Base-by-base conservation (phyloP, 2,113 vertebrate species). In the Chitala chitala region DNA sequence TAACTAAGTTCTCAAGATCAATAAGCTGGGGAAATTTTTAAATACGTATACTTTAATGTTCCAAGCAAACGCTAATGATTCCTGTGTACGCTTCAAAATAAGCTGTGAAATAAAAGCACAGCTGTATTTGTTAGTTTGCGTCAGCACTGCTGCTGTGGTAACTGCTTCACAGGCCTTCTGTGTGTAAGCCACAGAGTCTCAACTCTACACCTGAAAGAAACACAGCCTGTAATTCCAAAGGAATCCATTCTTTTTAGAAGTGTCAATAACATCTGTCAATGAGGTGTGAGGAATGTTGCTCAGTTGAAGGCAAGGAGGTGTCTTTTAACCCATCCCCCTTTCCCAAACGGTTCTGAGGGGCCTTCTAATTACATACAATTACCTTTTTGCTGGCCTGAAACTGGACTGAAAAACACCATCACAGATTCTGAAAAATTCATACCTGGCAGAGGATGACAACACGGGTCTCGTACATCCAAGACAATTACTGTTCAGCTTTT, bases 211-310 rank as follows among this genome's bases (percentile, higher is more conserved):
- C 22, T n/a, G 15, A 42, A 20, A 76, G 22, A 59, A 15, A 50
- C 73, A 48, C 56, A 42, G 72, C 48, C 72, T 78, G n/a, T 76
- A 76, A 79, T 80, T 74, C 55, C 33, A 10, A 55, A 79, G 72
- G 78, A 79, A 78, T 79, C 76, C 64, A 72, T 22, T 5, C 51
- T 40, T 46, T n/a, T 54, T 46, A 40, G 76, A 40, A 69, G 9
- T 44, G 69, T 64, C 66, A 79, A 70, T 78, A 76, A 76, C 66
- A 77, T 66, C 71, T 56, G 48, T 29, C 17, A 40, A 42, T 24
- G 7, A 22, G 10, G 8, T 64, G 44, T 17, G 44, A 10, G 2
- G 10, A 55, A 10, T 31, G 51, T 63, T 40, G n/a, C 36, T 29
- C 29, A 73, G 50, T 26, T 61, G 13, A 73, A 33, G 12, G 29